Conservation (phyloP, 2,113 vertebrate species). For the Podilymbus podiceps region DNA sequence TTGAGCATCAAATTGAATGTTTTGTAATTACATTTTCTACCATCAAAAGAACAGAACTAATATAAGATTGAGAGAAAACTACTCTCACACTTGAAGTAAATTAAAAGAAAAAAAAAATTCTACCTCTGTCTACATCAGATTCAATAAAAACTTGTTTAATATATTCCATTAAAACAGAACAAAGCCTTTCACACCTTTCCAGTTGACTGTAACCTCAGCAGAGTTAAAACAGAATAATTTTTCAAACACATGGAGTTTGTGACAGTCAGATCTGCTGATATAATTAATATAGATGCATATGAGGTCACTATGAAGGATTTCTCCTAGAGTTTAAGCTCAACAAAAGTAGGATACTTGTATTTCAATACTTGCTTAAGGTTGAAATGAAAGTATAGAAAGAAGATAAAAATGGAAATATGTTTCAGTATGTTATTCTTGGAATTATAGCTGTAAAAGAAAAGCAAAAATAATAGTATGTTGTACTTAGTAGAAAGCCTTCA, state of each 20-base stretch:
- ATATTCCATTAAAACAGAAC: slow-evolving; percentile 39
- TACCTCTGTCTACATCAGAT: neutral
- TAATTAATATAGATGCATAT: neutral
- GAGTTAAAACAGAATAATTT: neutral
- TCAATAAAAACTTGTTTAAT: slow-evolving; percentile 2
- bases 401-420: neutral
- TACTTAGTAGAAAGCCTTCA: neutral
- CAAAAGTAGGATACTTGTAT: neutral
- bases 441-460: neutral
- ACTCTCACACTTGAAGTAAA: neutral
- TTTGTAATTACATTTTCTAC: slow-evolving; percentile 4
- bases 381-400: neutral
- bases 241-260: neutral
- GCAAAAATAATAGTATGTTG: neutral
- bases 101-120: neutral
- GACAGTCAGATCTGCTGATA: neutral
- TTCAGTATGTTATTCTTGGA: neutral
- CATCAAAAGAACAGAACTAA: neutral
- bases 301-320: neutral
- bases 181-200: slow-evolving; percentile 11
- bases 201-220: neutral
- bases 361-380: neutral
- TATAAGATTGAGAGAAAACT: neutral
- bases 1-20: neutral
- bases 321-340: neutral